Evolutionary conservation across 2,797 vertebrate genomes (phyloP), one percentile per base, ranked within the genome.

Genomic region (Acipenser oxyrinchus): DNA sequence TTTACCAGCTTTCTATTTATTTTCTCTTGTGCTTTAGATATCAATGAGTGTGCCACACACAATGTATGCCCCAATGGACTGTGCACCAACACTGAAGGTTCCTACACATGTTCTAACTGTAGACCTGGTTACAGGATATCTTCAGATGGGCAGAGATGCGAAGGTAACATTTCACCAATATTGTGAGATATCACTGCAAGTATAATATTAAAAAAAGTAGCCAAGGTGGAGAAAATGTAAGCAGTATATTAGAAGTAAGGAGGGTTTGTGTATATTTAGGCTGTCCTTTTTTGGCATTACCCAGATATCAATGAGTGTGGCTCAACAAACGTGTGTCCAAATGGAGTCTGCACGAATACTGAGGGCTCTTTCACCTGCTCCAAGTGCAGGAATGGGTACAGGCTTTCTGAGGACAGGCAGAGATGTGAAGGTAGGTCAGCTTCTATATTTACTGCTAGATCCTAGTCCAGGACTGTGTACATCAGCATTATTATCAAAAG

Each of bases 361-460:
- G 87, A 94, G 64, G 94, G 92, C 64, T 95, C 91, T 65, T 95
- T 89, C 70, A 80, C 80, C 64, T 95, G 93, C 65, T 68, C 78
- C 48, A 55, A 74, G 74, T 95, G 90, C 69, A 78, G 84, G 2
- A 65, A 82, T 0, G 92, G 93, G 70, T 94, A 90, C 61, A 64
- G 74, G 37, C 61, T 89, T 70, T 91, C 91, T 8, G 84, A 86
- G 53, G 88, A 91, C 4, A 81, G 89, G 73, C 86, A 82, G 9
- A 49, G 70, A 60, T 87, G 83, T 48, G 78, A 86, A 51, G 83
- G 84, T 87, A 76, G 76, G 67, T 37, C 23, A 4, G 2, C 23
- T 37, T 37, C 4, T 37, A 37, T 37, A 37, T 37, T 37, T 37
- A 37, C 23, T 37, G 23, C 23, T 37, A 37, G 23, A 37, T 37